A percentile compares a stretch with the other conserved stretches of the same genome.
Evolutionary conservation across 1,140 invertebrate genomes (phyloP).

Genomic region (Drosophila sp.): DNA sequence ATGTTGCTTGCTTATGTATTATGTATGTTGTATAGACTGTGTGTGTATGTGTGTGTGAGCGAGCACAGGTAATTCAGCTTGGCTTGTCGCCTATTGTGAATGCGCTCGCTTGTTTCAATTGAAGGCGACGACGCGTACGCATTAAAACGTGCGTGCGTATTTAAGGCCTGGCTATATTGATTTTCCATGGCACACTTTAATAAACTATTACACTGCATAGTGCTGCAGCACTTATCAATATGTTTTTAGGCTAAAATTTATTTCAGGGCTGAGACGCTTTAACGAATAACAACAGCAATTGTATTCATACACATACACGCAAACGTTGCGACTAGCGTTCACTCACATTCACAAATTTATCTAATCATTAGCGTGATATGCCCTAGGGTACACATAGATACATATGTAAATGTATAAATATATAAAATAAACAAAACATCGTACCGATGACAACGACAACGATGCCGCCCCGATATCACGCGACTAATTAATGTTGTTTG

Average conservation of each 20-base stretch:
- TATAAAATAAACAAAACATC: conserved; percentile 79
- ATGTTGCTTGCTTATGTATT: conserved; percentile 21
- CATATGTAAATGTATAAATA: conserved; percentile 61
- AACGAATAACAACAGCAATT: conserved; percentile 58
- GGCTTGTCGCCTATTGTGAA: conserved; percentile 60
- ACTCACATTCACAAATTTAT: conserved; percentile 23
- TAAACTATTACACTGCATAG: conserved; percentile 36
- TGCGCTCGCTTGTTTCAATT: conserved; percentile 49
- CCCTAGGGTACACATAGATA: conserved; percentile 14
- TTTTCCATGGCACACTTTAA: conserved; percentile 58
- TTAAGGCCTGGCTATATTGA: conserved; percentile 57
- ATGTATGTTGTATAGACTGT: conserved; percentile 51
- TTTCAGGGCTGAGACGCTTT: conserved; percentile 46
- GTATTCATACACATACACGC: conserved; percentile 47
- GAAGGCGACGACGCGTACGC: conserved; percentile 55
- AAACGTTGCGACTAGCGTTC: conserved; percentile 9
- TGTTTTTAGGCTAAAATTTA: conserved; percentile 60
- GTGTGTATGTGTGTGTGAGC: conserved; percentile 26
- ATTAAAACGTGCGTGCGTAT: conserved; percentile 59
- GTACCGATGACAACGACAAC: conserved; percentile 38
- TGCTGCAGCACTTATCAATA: conserved; percentile 24
- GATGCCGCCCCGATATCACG: conserved; percentile 61
- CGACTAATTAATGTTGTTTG: conserved; percentile 66
- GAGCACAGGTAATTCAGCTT: conserved; percentile 59
- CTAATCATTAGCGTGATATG: conserved; percentile 35